Base-by-base conservation (phyloP, 2,888 invertebrate genomes). In the Liodrosophila aerea region DNA sequence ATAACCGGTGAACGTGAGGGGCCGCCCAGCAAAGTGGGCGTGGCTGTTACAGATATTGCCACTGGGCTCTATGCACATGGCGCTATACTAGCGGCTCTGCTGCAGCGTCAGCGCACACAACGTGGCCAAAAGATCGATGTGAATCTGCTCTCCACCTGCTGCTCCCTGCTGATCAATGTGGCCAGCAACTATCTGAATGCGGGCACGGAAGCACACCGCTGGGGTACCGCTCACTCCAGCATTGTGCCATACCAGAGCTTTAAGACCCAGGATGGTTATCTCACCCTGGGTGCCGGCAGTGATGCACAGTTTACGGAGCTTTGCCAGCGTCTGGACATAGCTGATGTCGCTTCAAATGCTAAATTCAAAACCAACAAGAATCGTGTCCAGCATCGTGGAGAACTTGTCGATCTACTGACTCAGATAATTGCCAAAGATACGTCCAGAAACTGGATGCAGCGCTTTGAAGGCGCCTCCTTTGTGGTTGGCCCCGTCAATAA, bases 241-340 rank as follows among this genome's bases (percentile, higher is more conserved):
- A 94, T 99, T 61, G 98, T 98, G 0, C 98, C 98, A 0, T 98
- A 99, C 87, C 94, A 98, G 91, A 93, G 95, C 2, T 98, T 98
- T 86, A 92, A 92, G 84, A 96, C 97, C 0, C 92, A 92, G 86
- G 95, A 97, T 88, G 95, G 95, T 0, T 94, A 94, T 83, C 92
- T 98, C 51, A 96, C 98, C 0, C 91, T 98, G 2, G 98, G 98
- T 0, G 93, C 96, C 1, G 98, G 97, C 1, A 97, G 96, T 41
- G 94, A 98, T 87, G 90, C 91, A 0, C 96, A 97, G 86, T 98
- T 96, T 88, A 87, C 88, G 18, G 93, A 94, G 61, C 91, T 98
- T 7, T 95, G 97, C 81, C 90, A 92, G 47, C 89, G 92, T 45
- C 91, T 97, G 15, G 89, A 91, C 1, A 90, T 93, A 59, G 88